These are phyloP conservation scores for Lasioglossum marginatum DNA, from an alignment of 2,888 invertebrate genomes.

Conservation along the genomic window DNA sequence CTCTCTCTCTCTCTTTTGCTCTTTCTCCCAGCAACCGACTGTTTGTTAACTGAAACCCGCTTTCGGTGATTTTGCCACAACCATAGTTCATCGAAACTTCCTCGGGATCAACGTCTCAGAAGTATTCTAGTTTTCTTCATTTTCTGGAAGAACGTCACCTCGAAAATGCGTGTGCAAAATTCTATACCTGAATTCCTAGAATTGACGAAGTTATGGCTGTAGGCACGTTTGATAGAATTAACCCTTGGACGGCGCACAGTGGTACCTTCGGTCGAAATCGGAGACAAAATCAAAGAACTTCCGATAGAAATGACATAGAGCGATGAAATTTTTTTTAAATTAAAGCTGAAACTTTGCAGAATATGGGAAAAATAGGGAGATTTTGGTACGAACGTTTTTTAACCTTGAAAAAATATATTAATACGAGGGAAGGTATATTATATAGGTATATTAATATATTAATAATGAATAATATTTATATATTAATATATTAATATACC, in stretches of 20 bases:
- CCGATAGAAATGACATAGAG: too few species aligned
- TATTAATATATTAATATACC: too few species aligned
- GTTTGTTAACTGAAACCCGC: constrained; percentile 22
- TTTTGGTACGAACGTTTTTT: too few species aligned
- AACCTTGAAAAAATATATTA: too few species aligned
- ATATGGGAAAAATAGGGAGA: too few species aligned
- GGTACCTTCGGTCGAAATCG: too few species aligned
- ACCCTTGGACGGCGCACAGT: background rate
- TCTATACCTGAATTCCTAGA: background rate
- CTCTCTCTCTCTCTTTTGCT: background rate
- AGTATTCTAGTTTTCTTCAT: background rate
- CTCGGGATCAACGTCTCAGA: background rate
- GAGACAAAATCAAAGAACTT: too few species aligned
- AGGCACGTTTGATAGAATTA: background rate
- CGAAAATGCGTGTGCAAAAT: background rate
- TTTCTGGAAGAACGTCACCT: background rate
- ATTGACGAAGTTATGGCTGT: background rate
- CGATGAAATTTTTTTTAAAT: too few species aligned
- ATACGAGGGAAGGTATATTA: too few species aligned
- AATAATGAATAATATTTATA: too few species aligned
- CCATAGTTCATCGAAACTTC: background rate
- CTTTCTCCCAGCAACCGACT: background rate
- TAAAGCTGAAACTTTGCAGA: too few species aligned
- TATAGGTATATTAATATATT: too few species aligned
- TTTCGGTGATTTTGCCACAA: background rate